Base-by-base conservation (phyloP, 2,113 vertebrate genomes). In the sheep (Ovis aries) region DNA sequence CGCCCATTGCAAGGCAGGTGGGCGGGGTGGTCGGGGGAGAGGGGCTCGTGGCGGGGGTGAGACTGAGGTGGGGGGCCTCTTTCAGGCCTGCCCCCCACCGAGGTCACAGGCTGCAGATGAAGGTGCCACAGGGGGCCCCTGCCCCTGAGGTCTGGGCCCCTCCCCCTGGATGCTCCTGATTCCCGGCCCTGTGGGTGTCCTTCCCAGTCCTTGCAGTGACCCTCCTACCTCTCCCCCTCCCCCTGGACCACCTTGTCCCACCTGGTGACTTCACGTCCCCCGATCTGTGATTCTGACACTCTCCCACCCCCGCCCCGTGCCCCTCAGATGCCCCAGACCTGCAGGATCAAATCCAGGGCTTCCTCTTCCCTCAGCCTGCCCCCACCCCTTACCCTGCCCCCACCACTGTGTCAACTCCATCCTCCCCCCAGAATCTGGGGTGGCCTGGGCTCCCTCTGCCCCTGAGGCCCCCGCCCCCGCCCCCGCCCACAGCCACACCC, bases 11-110 rank as follows among this genome's bases (percentile, higher is more conserved):
- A 1, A 9, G 19, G 77, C 36, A 74, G 91, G 48, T 0, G 3
- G 78, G 29, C n/a, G 8, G 33, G 64, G 64, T 36, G 64, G 17
- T 36, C 64, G 21, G 64, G 64, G 64, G 64, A 36, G 64, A 67
- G 64, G 64, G 64, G 33, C 16, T 36, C 15, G 3, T 17, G 16
- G 17, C 0, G 16, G 8, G 21, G 21, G n/a, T 23, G 10, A 8
- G 14, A 7, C 21, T 1, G 36, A 33, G 48, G 29, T 2, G 8
- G 33, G 33, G 6, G 31, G 6, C 3, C 0, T 45, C 27, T 4
- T 48, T 3, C 17, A 1, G 59, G 13, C 16, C 43, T 0, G 2
- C 23, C 12, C 15, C 3, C 23, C 15, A 1, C 5, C 0, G 3
- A 15, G 43, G 64, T n/a, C 40, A 25, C 6, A 25, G 36, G 36